Evolutionary conservation across 2,113 vertebrate species (phyloP).

Genomic region (Tricholaema leucomelas): DNA sequence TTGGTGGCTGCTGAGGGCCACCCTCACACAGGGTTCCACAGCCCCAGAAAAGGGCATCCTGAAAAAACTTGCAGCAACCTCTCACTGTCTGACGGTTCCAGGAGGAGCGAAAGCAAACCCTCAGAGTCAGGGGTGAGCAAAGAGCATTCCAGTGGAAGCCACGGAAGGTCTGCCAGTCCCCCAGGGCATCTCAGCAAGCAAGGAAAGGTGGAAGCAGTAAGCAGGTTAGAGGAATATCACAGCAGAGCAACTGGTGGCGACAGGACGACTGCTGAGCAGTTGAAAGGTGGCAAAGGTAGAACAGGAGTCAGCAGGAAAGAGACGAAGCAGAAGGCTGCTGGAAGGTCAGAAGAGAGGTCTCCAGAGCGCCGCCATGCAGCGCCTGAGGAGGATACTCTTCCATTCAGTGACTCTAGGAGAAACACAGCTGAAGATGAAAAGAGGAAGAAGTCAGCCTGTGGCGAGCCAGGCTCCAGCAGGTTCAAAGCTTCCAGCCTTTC

Average conservation of each 20-base stretch:
- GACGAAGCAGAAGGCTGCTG: neutral
- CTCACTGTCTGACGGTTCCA: constrained; percentile 50
- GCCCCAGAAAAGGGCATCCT: constrained; percentile 70
- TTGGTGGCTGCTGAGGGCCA: constrained; percentile 22
- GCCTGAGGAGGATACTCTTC: neutral
- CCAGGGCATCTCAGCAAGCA: constrained; percentile 71
- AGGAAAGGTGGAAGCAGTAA: neutral
- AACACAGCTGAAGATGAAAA: constrained; percentile 11
- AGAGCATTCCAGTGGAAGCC: neutral
- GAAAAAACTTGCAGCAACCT: constrained; percentile 27
- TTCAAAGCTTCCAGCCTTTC: constrained; percentile 71
- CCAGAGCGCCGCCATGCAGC: constrained; percentile 9
- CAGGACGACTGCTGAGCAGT: constrained; percentile 13
- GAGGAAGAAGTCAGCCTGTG: neutral
- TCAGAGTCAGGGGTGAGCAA: neutral
- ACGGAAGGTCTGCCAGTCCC: constrained; percentile 76
- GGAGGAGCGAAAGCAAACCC: constrained; percentile 55
- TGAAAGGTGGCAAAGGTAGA: constrained; percentile 60
- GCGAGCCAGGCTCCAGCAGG: constrained; percentile 39
- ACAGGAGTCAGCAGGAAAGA: constrained; percentile 3
- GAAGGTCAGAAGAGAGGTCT: constrained; percentile 26
- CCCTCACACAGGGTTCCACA: constrained; percentile 44
- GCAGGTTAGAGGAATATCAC: neutral
- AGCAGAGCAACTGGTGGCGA: neutral
- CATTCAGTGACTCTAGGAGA: neutral